Evolutionary conservation across 2,888 invertebrate genomes (phyloP), one percentile per base, ranked within the genome.

Genomic region (Tolmerus cingulatus): DNA sequence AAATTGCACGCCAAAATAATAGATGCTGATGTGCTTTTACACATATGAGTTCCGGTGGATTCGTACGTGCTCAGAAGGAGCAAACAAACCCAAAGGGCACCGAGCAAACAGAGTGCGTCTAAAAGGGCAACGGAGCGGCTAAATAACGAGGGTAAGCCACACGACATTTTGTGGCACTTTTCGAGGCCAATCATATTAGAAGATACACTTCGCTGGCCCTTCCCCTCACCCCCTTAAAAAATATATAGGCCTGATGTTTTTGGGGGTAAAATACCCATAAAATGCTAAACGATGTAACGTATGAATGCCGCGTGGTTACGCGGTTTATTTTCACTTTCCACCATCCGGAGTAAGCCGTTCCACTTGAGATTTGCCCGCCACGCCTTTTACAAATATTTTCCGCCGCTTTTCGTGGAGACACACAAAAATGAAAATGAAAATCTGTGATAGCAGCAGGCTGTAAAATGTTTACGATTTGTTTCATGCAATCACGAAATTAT

Each of bases 381-480:
- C 51, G 79, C 79, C 51, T 79, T 79, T 79, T 34, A 51, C 79
- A 79, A 79, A 79, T 19, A 51, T 79, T 79, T 79, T 79, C 16
- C 14, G 9, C 14, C 30, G 5, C 14, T 43, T 78, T 43, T 43
- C 23, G 14, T 79, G 78, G 46, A 51, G 51, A 37, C n/a, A n/a
- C 12, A 76, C 37, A 40, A 37, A 23, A 76, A 34, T n/a, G 37
- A 57, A 55, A 82, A 82, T 82, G 82, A 82, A 79, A 82, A 82
- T 82, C 82, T 82, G 37, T 82, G 82, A 57, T 66, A 82, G 23
- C 37, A 78, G n/a, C 34, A 34, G 30, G 82, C 37, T 66, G 37
- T 82, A 82, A 82, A 82, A 82, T 82, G 57, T 82, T 82, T 82
- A 82, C 82, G 82, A 82, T 82, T 82, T 82, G 66, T 82, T 82